These are phyloP conservation scores for Formicarius rufipectus DNA, from an alignment of 2,113 vertebrate species.

Conservation along the genomic window DNA sequence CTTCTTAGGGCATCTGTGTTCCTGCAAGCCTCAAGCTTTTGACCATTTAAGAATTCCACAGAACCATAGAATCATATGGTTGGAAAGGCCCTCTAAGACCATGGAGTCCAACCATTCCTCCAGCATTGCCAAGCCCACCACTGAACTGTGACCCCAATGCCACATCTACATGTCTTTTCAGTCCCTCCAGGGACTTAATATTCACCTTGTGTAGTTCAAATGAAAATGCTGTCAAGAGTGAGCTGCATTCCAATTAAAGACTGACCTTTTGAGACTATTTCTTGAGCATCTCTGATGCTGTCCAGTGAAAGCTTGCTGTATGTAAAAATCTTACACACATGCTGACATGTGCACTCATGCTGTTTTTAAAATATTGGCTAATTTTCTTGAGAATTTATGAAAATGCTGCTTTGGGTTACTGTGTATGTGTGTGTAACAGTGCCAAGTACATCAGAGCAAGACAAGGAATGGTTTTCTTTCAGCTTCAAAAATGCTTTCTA, in stretches of 20 bases:
- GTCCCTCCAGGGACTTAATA: neutral
- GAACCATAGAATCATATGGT: neutral
- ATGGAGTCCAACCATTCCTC: neutral
- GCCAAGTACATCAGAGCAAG: neutral
- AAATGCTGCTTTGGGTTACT: neutral
- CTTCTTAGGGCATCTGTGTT: neutral
- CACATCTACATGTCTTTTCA: neutral
- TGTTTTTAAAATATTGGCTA: neutral
- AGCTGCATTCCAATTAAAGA: rapidly evolving
- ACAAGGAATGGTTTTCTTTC: neutral
- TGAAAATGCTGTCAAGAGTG: neutral
- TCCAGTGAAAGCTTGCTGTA: neutral
- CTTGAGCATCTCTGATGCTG: neutral
- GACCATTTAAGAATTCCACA: neutral
- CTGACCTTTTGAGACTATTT: neutral
- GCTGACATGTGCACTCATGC: rapidly evolving
- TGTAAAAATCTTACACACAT: neutral
- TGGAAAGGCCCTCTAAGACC: neutral
- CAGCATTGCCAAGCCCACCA: neutral
- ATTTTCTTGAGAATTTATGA: neutral
- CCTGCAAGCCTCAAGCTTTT: neutral
- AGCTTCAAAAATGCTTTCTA: neutral
- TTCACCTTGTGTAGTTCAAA: neutral
- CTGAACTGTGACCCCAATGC: neutral
- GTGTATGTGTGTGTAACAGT: rapidly evolving